phyloP scores from a whole-genome alignment of 2,888 invertebrate genomes.

The Pogonocherus hispidulus region DNA sequence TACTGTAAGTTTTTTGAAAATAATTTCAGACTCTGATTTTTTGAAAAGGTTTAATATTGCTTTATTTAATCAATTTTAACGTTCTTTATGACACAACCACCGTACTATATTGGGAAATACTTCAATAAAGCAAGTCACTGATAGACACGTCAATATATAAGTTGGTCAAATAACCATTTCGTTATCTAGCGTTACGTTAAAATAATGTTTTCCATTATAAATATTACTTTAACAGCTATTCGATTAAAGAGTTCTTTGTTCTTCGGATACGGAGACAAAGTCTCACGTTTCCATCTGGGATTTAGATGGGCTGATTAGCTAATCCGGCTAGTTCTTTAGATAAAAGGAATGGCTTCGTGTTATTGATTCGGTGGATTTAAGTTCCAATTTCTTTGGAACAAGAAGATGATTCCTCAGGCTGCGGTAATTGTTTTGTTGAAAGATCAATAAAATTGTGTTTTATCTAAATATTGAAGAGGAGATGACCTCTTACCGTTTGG shows the following conservation, averaged over 20 bases:
- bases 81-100: too few species aligned
- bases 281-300: conserved; percentile 32
- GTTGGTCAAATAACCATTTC: conserved; percentile 3
- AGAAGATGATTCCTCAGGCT: not conserved
- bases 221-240: conserved; percentile 33
- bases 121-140: conserved; percentile 11
- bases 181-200: conserved; percentile 23
- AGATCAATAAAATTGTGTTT: too few species aligned
- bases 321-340: conserved; percentile 28
- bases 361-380: conserved; percentile 5
- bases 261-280: not conserved
- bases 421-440: not conserved
- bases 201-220: conserved; percentile 31
- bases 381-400: not conserved
- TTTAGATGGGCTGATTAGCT: conserved; percentile 34
- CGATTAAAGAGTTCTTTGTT: conserved; percentile 33
- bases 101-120: too few species aligned
- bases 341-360: conserved; percentile 28
- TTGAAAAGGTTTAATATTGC: too few species aligned
- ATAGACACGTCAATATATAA: conserved; percentile 21
- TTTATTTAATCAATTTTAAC: too few species aligned
- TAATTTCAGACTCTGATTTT: too few species aligned
- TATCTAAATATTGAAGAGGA: too few species aligned
- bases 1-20: too few species aligned
- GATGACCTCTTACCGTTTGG: too few species aligned